These are phyloP conservation scores for Leptosomus discolor DNA, from an alignment of 2,113 vertebrate genomes.

Conservation along the genomic window DNA sequence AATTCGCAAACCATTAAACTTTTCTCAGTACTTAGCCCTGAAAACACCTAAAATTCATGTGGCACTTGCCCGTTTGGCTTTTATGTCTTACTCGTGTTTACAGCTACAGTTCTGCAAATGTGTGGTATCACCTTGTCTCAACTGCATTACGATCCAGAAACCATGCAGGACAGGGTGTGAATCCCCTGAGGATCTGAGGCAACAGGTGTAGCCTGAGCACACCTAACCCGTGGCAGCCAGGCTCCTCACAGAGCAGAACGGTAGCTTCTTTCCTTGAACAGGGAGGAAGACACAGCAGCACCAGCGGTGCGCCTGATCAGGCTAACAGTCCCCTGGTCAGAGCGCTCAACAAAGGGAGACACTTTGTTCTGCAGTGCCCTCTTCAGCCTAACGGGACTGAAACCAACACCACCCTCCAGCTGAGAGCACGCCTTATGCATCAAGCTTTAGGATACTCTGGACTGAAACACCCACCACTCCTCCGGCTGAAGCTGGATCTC, in stretches of 20 bases:
- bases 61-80: not conserved
- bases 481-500: not conserved
- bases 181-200: not conserved
- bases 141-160: not conserved
- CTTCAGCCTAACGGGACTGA: not conserved
- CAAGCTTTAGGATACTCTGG: not conserved
- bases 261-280: not conserved
- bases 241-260: not conserved
- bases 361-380: not conserved
- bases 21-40: not conserved
- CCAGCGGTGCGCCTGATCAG: not conserved
- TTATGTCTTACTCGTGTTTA: not conserved
- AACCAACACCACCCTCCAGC: not conserved
- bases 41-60: not conserved
- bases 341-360: not conserved
- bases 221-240: accelerated
- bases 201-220: not conserved
- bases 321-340: not conserved
- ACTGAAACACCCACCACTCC: not conserved
- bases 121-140: not conserved
- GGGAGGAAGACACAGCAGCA: not conserved
- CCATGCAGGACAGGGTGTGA: not conserved
- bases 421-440: not conserved
- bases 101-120: not conserved
- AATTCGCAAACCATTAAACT: not conserved